phyloP scores from a whole-genome alignment of 2,888 invertebrate species.

The Acheta domesticus region DNA sequence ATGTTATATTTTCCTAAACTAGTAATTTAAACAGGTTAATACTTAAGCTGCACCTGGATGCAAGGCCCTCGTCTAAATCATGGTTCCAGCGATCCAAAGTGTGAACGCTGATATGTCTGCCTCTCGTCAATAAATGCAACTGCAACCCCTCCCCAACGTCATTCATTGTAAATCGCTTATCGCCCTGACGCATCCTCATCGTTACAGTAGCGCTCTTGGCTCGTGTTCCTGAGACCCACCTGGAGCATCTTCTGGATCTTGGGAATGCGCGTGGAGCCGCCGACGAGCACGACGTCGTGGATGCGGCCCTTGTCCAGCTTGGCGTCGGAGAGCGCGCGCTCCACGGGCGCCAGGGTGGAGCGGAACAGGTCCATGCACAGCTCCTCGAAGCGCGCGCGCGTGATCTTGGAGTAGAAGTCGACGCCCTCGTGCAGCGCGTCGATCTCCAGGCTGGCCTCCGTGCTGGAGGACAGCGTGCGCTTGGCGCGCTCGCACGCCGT shows the following conservation, averaged over 20 bases:
- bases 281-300: conserved; percentile 77
- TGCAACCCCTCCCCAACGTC: no score
- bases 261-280: conserved; percentile 76
- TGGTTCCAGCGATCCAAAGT: no score
- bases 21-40: no score
- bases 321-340: conserved; percentile 73
- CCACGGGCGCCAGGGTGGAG: conserved; percentile 70
- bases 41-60: no score
- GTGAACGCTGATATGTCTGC: no score
- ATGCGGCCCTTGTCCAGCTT: conserved; percentile 73
- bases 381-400: conserved; percentile 71
- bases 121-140: no score
- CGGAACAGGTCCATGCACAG: conserved; percentile 69
- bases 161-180: no score
- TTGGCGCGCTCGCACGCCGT: conserved; percentile 77
- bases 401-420: conserved; percentile 69
- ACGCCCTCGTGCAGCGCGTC: conserved; percentile 71
- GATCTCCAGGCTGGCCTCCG: conserved; percentile 71
- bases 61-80: no score
- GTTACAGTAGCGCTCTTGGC: no score
- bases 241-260: conserved; percentile 69
- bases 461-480: conserved; percentile 71
- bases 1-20: no score
- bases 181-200: no score
- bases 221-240: no score